Conservation (phyloP, 2,888 invertebrate species). For the Stenichneumon culpator region DNA sequence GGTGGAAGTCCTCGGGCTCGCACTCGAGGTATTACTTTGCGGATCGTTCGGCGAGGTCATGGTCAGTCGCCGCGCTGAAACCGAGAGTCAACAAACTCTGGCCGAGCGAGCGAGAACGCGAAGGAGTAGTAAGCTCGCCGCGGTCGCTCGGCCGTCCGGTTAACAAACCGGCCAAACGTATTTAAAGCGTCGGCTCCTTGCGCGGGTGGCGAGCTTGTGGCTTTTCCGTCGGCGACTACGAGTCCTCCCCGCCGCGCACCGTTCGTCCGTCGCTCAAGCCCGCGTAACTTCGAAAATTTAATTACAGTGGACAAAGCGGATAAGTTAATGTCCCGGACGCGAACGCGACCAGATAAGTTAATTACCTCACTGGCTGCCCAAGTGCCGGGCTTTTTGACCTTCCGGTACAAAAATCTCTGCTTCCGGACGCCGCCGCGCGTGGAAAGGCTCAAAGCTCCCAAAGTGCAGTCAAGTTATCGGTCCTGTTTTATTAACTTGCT, state of each 20-base stretch:
- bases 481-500: too few relatives aligned
- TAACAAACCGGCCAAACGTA: slow-evolving; percentile 59
- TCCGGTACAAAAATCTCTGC: too few relatives aligned
- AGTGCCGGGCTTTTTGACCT: too few relatives aligned
- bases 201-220: slow-evolving; percentile 26
- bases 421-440: too few relatives aligned
- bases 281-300: not conserved
- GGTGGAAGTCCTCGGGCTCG: slow-evolving; percentile 71
- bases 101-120: slow-evolving; percentile 44
- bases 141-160: slow-evolving; percentile 68
- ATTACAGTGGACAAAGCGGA: not conserved
- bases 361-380: too few relatives aligned
- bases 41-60: slow-evolving; percentile 84
- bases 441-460: too few relatives aligned
- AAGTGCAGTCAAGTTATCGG: too few relatives aligned
- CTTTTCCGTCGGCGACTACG: slow-evolving; percentile 4
- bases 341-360: too few relatives aligned
- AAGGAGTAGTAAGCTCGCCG: slow-evolving; percentile 61
- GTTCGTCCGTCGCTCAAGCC: not conserved
- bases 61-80: slow-evolving; percentile 84
- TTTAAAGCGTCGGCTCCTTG: slow-evolving; percentile 50
- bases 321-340: too few relatives aligned
- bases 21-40: slow-evolving; percentile 77
- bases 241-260: not conserved
- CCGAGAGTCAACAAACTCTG: slow-evolving; percentile 85